These are phyloP conservation scores for Riptortus pedestris DNA, from an alignment of 1,140 invertebrate genomes.

Conservation along the genomic window DNA sequence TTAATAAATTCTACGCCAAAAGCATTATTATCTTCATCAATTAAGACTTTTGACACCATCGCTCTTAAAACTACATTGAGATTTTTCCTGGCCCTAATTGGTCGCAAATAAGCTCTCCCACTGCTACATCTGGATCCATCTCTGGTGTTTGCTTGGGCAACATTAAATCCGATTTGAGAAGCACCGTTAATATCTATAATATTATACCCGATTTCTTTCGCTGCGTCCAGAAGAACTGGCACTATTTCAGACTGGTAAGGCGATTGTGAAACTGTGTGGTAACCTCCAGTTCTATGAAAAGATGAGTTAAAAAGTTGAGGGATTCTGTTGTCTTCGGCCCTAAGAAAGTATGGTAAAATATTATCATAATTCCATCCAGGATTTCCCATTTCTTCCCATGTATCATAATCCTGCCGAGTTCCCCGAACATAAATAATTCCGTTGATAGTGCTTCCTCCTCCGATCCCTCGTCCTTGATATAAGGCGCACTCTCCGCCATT, in stretches of 20 bases:
- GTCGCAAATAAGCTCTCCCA: conserved; percentile 69
- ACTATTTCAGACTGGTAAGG: conserved; percentile 39
- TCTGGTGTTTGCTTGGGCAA: conserved; percentile 64
- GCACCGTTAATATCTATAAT: conserved; percentile 63
- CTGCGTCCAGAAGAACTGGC: conserved; percentile 57
- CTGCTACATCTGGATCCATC: conserved; percentile 77
- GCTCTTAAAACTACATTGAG: conserved; percentile 51
- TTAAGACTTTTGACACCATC: conserved; percentile 53
- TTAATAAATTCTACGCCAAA: conserved; percentile 61
- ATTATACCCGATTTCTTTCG: conserved; percentile 78
- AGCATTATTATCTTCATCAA: conserved; percentile 54
- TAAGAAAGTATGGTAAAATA: conserved; percentile 45
- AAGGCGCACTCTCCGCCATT: conserved; percentile 1
- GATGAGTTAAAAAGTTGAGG: conserved; percentile 38
- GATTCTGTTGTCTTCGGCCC: conserved; percentile 42
- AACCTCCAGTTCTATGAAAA: conserved; percentile 63
- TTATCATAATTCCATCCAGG: conserved; percentile 45
- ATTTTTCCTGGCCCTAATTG: conserved; percentile 48
- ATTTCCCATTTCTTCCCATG: conserved; percentile 42
- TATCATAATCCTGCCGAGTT: conserved; percentile 45
- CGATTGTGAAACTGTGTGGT: conserved; percentile 57
- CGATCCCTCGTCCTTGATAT: conserved; percentile 43
- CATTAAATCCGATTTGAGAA: conserved; percentile 65
- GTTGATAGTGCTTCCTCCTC: conserved; percentile 51
- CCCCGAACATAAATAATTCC: conserved; percentile 52